These are phyloP conservation scores for Cacoxenus indagator DNA, from an alignment of 2,888 invertebrate species.

Conservation along the genomic window DNA sequence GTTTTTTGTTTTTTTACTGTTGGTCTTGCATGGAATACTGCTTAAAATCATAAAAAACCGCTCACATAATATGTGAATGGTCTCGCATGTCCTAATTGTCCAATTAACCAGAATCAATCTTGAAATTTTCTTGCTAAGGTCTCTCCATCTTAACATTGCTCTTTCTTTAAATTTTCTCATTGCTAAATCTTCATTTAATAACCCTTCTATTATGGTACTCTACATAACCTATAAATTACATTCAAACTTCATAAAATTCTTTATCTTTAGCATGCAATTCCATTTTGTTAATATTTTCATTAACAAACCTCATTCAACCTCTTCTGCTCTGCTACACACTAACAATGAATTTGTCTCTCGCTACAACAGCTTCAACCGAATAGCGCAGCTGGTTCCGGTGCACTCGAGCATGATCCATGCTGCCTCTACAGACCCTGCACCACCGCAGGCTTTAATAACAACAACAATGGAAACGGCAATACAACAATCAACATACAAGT, in stretches of 20 bases:
- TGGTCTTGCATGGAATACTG: too few relatives aligned
- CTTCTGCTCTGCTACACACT: not conserved
- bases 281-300: slow-evolving; percentile 13
- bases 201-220: too few relatives aligned
- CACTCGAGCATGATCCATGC: slow-evolving; percentile 96
- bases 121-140: too few relatives aligned
- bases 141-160: too few relatives aligned
- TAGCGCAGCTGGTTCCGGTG: slow-evolving; percentile 95
- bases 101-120: too few relatives aligned
- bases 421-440: slow-evolving; percentile 81
- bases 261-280: not conserved
- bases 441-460: slow-evolving; percentile 8
- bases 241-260: not conserved
- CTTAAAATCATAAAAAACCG: too few relatives aligned
- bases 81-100: too few relatives aligned
- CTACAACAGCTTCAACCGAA: slow-evolving; percentile 86
- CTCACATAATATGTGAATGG: too few relatives aligned
- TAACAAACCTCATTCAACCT: not conserved
- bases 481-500: slow-evolving; percentile 57
- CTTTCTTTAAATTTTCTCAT: too few relatives aligned
- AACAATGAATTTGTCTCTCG: slow-evolving; percentile 16
- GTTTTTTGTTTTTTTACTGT: too few relatives aligned
- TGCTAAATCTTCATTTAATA: too few relatives aligned
- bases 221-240: too few relatives aligned
- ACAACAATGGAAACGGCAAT: slow-evolving; percentile 5